Percentiles rank a stretch among this genome's conserved stretches.
Evolutionary conservation across 2,888 invertebrate genomes (phyloP).

Genomic region (Nephrotoma guestfalica): DNA sequence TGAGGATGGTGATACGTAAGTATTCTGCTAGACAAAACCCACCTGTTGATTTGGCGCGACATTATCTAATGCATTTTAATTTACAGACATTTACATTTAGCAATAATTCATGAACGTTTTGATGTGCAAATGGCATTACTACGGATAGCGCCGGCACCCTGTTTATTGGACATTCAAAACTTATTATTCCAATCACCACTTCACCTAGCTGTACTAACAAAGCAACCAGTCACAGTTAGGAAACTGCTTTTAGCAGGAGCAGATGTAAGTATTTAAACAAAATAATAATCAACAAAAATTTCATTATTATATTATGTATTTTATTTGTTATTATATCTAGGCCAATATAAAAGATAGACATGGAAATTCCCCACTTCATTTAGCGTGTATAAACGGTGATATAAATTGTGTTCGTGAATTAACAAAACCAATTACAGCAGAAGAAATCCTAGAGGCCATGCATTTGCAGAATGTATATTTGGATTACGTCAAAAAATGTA

Average conservation of each 20-base stretch:
- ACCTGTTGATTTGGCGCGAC: background rate
- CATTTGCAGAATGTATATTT: background rate
- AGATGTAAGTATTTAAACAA: conserved; percentile 22
- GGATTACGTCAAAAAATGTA: background rate
- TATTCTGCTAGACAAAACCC: conserved; percentile 17
- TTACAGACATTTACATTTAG: conserved; percentile 70
- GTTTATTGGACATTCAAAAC: conserved; percentile 64
- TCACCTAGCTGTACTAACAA: conserved; percentile 72
- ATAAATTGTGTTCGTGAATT: conserved; percentile 57
- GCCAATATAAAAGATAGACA: conserved; percentile 49
- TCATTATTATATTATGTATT: background rate
- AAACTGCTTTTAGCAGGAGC: conserved; percentile 72
- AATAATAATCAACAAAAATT: background rate
- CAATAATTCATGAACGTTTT: conserved; percentile 60
- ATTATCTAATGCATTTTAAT: conserved; percentile 6
- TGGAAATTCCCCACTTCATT: conserved; percentile 78
- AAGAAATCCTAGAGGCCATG: conserved; percentile 31
- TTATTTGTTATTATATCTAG: conserved; percentile 17
- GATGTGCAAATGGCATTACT: conserved; percentile 63
- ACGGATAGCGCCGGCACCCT: conserved; percentile 59
- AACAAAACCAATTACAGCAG: conserved; percentile 45
- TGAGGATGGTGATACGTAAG: conserved; percentile 82
- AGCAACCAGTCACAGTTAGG: conserved; percentile 57
- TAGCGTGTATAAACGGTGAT: conserved; percentile 60
- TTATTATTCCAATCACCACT: conserved; percentile 66